These are phyloP conservation scores for Trichomalopsis sarcophagae DNA, from an alignment of 1,140 invertebrate genomes.

Conservation along the genomic window DNA sequence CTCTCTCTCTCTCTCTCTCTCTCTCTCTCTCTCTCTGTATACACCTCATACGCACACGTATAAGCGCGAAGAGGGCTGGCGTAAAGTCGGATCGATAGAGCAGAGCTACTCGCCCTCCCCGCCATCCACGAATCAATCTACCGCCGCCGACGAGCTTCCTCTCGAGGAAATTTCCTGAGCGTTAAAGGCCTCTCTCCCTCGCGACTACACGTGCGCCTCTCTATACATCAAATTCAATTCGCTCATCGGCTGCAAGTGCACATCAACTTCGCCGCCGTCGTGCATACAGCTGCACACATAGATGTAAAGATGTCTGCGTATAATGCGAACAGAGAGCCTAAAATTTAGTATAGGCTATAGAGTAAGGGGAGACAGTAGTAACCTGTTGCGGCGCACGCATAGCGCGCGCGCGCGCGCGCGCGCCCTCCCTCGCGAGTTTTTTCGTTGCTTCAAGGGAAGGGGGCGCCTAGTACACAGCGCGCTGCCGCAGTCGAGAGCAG, in stretches of 20 bases:
- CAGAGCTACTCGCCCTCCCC: not conserved
- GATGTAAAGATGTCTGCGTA: no score
- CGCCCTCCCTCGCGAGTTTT: conserved; percentile 35
- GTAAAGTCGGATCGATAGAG: not conserved
- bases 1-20: not conserved
- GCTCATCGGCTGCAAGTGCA: no score
- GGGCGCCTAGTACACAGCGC: not conserved
- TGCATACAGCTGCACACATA: no score
- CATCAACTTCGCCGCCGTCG: no score
- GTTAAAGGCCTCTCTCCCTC: not conserved
- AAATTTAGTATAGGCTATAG: not conserved
- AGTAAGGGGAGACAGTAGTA: conserved; percentile 46
- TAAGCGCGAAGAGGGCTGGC: not conserved
- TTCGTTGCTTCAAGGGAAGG: not conserved
- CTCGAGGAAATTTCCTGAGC: not conserved
- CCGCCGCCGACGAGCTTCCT: not conserved
- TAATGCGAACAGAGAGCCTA: not conserved
- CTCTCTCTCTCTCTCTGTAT: not conserved
- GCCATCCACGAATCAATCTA: not conserved
- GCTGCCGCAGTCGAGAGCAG: not conserved
- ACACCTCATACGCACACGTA: not conserved
- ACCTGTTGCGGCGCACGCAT: conserved; percentile 70
- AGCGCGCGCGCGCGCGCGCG: conserved; percentile 26
- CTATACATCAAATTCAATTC: no score
- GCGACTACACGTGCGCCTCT: no score